Evolutionary conservation across 2,797 vertebrate species (phyloP).

Genomic region (Petrocephalus sullivani): DNA sequence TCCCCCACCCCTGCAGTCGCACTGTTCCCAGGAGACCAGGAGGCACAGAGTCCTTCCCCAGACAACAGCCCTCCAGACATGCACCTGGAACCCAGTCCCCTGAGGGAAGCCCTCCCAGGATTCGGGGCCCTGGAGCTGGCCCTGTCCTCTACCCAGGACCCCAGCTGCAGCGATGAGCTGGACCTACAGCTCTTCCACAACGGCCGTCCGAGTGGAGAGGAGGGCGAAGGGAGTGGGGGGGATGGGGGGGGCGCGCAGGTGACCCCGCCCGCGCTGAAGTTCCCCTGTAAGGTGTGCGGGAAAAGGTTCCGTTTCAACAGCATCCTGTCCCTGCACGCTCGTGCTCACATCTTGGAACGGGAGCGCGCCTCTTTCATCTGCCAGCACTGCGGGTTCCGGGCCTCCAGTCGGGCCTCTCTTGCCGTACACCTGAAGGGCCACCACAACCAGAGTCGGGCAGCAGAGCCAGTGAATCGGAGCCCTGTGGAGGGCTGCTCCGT

Average conservation of each 20-base stretch:
- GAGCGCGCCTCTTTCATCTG: slow-evolving; percentile 57
- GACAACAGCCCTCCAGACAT: slow-evolving; percentile 58
- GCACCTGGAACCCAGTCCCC: slow-evolving; percentile 44
- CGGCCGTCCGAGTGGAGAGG: slow-evolving; percentile 52
- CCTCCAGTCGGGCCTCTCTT: slow-evolving; percentile 61
- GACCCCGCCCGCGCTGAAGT: slow-evolving; percentile 51
- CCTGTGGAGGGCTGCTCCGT: slow-evolving; percentile 56
- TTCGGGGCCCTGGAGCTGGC: slow-evolving; percentile 66
- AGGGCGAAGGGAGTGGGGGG: slow-evolving; percentile 46
- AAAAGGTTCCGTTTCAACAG: slow-evolving; percentile 91
- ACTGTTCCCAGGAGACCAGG: slow-evolving; percentile 60
- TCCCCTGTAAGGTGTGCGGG: slow-evolving; percentile 82
- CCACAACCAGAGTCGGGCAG: slow-evolving; percentile 46
- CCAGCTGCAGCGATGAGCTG: slow-evolving; percentile 63
- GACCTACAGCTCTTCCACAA: slow-evolving; percentile 82
- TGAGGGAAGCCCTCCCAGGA: slow-evolving; percentile 36
- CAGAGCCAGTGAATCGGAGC: slow-evolving; percentile 52
- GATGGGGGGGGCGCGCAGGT: slow-evolving; percentile 43
- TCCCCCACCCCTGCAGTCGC: slow-evolving; percentile 64
- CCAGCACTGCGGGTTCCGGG: slow-evolving; percentile 54
- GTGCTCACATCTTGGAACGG: slow-evolving; percentile 75
- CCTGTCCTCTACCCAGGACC: slow-evolving; percentile 65
- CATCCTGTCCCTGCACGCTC: slow-evolving; percentile 82
- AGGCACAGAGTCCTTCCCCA: slow-evolving; percentile 49
- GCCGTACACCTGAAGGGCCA: slow-evolving; percentile 47